Conservation (phyloP, 2,888 invertebrate genomes). For the Seira ritae region DNA sequence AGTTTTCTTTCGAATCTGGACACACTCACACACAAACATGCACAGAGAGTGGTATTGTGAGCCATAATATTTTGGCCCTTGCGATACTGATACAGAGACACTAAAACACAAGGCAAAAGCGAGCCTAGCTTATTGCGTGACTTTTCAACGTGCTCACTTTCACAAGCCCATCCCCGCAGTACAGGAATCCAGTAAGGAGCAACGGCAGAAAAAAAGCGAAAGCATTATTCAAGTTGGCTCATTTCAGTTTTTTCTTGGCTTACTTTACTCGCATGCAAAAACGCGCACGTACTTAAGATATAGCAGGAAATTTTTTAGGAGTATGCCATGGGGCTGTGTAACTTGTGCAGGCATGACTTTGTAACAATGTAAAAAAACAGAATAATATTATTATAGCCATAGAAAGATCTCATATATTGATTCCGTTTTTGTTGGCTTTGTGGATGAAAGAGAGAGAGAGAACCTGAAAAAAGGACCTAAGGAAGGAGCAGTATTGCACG, state of each 20-base stretch:
- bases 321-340: not conserved
- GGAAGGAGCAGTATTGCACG: slow-evolving; percentile 1
- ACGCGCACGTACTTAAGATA: slow-evolving; percentile 25
- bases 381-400: slow-evolving; percentile 17
- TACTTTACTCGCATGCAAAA: slow-evolving; percentile 54
- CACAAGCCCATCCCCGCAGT: slow-evolving; percentile 66
- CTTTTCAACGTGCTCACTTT: slow-evolving; percentile 59
- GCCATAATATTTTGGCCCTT: slow-evolving; percentile 21
- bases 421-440: slow-evolving; percentile 41
- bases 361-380: slow-evolving; percentile 49
- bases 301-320: not conserved
- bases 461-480: slow-evolving; percentile 28
- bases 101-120: slow-evolving; percentile 47
- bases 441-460: not conserved
- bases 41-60: slow-evolving; percentile 13
- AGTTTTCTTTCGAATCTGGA: slow-evolving; percentile 45
- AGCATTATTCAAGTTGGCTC: slow-evolving; percentile 58
- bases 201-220: slow-evolving; percentile 39
- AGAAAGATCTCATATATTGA: slow-evolving; percentile 59
- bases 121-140: slow-evolving; percentile 59
- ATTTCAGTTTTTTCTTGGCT: slow-evolving; percentile 50
- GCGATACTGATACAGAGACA: slow-evolving; percentile 27
- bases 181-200: slow-evolving; percentile 52
- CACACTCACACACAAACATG: slow-evolving; percentile 11
- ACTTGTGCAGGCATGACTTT: slow-evolving; percentile 22